A percentile compares a stretch with the other conserved stretches of the same genome.
Evolutionary conservation across 2,888 invertebrate genomes (phyloP).

Genomic region (Machimus atricapillus): DNA sequence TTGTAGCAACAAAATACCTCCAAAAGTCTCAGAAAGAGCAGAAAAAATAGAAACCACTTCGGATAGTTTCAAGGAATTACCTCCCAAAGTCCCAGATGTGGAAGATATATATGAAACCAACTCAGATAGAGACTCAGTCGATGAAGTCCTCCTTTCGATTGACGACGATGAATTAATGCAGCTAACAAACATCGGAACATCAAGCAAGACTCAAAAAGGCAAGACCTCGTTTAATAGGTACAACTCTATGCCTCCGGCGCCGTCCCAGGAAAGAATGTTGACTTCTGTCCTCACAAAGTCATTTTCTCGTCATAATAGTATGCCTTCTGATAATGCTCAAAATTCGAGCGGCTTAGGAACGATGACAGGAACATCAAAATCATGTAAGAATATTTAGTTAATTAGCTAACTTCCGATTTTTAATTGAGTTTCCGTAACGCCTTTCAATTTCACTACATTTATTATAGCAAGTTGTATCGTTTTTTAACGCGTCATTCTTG

Average conservation of each 20-base stretch:
- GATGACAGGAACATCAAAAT: background rate
- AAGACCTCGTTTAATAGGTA: background rate
- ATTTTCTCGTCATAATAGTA: background rate
- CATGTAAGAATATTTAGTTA: background rate
- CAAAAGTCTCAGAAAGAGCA: background rate
- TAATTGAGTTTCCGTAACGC: too few relatives aligned
- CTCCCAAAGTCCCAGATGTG: background rate
- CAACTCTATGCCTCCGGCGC: background rate
- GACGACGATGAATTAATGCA: background rate
- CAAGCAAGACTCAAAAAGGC: background rate
- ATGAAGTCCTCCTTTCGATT: constrained; percentile 9
- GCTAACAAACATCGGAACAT: background rate
- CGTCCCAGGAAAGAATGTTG: background rate
- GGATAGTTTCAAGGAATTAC: background rate
- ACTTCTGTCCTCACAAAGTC: background rate
- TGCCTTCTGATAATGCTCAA: background rate
- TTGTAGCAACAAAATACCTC: background rate
- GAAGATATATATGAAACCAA: background rate
- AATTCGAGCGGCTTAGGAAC: background rate
- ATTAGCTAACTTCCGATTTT: background rate
- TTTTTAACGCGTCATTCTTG: too few relatives aligned
- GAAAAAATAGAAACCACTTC: background rate
- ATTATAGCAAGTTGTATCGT: too few relatives aligned
- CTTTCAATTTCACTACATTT: too few relatives aligned
- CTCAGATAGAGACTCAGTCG: background rate